These are phyloP conservation scores for Tyrannus savana DNA, from an alignment of 2,113 vertebrate species.

Conservation along the genomic window DNA sequence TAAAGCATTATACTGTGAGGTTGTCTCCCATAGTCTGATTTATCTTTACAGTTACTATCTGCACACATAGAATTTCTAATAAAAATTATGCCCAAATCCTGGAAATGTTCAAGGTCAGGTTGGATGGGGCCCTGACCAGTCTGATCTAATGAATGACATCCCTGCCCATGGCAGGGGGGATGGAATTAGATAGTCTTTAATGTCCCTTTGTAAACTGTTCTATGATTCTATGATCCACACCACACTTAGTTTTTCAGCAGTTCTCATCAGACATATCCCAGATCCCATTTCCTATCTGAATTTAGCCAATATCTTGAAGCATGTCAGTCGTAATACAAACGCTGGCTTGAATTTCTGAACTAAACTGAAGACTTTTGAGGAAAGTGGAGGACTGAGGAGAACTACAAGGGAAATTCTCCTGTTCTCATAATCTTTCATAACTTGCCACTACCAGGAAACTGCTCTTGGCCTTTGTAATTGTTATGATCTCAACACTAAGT, in stretches of 20 bases:
- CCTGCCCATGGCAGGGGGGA: neutral
- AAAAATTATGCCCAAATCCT: neutral
- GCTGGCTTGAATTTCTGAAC: no score
- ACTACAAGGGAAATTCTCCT: neutral
- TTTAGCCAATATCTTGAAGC: neutral
- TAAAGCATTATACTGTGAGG: neutral
- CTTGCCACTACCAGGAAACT: neutral
- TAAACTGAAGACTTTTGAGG: neutral
- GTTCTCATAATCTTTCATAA: neutral
- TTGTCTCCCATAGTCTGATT: neutral
- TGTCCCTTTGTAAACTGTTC: neutral
- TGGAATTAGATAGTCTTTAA: neutral
- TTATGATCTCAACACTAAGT: neutral
- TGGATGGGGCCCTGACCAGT: neutral
- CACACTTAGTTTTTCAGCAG: neutral
- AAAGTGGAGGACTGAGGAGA: neutral
- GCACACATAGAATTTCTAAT: neutral
- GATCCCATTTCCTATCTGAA: neutral
- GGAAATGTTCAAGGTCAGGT: neutral
- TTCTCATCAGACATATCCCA: neutral
- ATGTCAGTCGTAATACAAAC: neutral
- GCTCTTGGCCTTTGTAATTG: neutral
- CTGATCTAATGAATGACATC: neutral
- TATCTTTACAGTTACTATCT: neutral
- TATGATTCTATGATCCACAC: neutral